Base-by-base conservation (phyloP, 1,140 invertebrate genomes). In the Papilio xuthus region DNA sequence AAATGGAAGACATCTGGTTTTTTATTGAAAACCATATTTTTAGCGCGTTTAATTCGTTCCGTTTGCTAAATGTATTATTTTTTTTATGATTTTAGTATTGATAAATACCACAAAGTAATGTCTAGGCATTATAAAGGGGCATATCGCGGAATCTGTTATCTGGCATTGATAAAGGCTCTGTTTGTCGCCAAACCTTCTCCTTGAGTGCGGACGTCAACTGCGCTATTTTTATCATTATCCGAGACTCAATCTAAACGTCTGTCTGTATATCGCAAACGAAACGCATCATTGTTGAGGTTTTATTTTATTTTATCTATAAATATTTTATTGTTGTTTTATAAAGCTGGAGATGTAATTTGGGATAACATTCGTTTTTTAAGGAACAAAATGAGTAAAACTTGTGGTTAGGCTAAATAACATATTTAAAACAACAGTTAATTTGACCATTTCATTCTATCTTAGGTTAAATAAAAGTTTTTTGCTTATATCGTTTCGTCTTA, bases 211-310 rank as follows among this genome's bases (percentile, higher is more conserved):
- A 78, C 56, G 73, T 70, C 42, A 74, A 69, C 73, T 53, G 71
- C 23, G 71, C 79, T 81, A 81, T 82, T 79, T 82, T 80, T 82
- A 80, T 81, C 56, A 69, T 84, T 84, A 84, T 84, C 83, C 41
- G 42, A 8, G 20, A 44, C 26, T 23, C 56, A 80, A 53, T 53
- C 50, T 53, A 53, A 53, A 80, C 81, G 44, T 72, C 69, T 78
- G 20, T 78, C 32, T 60, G 81, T 78, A 12, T 63, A 28, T 28
- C 42, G 26, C 70, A 77, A 56, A 78, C 78, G 78, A 70, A 56
- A 18, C 42, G 60, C 9, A 23, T 69, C 44, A 8, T 7, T 32
- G 71, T 42, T 53, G 72, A 76, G 50, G 47, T 79, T 71, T 76
- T 42, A n/a, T n/a, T n/a, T n/a, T n/a, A n/a, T n/a, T n/a, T n/a